These are phyloP conservation scores for Drosophila pachea DNA, from an alignment of 1,140 invertebrate species.

Conservation along the genomic window DNA sequence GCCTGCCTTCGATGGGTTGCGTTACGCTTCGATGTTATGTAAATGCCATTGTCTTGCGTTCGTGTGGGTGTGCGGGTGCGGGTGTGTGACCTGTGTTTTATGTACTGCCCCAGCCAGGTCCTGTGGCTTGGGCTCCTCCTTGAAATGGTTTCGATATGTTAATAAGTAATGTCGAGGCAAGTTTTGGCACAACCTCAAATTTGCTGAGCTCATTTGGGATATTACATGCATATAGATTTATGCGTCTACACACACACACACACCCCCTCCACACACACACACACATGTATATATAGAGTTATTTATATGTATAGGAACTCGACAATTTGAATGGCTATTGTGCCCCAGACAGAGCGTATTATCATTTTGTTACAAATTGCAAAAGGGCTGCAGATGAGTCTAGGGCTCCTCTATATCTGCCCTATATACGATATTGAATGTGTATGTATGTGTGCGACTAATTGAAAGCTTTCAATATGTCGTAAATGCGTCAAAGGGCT, in stretches of 20 bases:
- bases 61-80: conserved; percentile 6
- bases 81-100: conserved; percentile 15
- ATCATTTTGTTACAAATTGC: background rate
- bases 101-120: conserved; percentile 24
- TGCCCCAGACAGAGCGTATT: background rate
- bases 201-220: conserved; percentile 40
- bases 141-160: conserved; percentile 51
- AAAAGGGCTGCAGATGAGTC: background rate
- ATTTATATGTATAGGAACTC: background rate
- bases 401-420: background rate
- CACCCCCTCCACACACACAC: too few species aligned
- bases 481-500: too few species aligned
- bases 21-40: conserved; percentile 43
- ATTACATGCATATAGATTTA: conserved; percentile 14
- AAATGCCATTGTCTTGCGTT: conserved; percentile 45
- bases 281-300: background rate
- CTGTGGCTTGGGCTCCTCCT: conserved; percentile 12
- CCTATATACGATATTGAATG: too few species aligned
- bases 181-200: conserved; percentile 24
- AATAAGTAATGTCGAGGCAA: conserved; percentile 50
- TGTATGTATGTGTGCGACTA: too few species aligned
- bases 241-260: too few species aligned
- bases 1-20: conserved; percentile 4
- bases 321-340: conserved; percentile 15
- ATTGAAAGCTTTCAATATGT: too few species aligned